phyloP scores from a whole-genome alignment of 1,140 invertebrate genomes.

The Brachionus calyciflorus region DNA sequence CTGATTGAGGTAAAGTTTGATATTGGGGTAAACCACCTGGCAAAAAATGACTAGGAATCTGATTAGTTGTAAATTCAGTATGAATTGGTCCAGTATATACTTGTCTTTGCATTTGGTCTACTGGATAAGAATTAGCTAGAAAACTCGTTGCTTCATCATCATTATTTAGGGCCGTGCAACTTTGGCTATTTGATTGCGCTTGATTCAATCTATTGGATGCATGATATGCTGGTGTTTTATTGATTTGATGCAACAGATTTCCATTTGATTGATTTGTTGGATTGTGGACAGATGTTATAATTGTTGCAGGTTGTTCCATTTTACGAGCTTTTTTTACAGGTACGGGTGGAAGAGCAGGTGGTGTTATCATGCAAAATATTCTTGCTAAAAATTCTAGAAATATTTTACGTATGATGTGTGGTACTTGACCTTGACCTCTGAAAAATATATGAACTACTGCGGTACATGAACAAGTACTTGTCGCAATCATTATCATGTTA shows the following conservation, averaged over 20 bases:
- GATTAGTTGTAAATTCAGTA: not conserved
- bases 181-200: not conserved
- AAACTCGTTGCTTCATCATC: not conserved
- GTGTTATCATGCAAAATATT: constrained; percentile 46
- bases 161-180: constrained; percentile 17
- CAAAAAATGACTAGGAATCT: not conserved
- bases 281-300: constrained; percentile 43
- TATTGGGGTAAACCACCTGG: not conserved
- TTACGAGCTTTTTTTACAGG: not conserved
- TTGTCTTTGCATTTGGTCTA: not conserved
- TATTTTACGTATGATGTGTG: constrained; percentile 14
- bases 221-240: constrained; percentile 6
- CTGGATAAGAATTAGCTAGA: not conserved
- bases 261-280: constrained; percentile 44
- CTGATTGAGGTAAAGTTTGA: constrained; percentile 12
- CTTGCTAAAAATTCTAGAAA: constrained; percentile 41
- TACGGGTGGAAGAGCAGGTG: constrained; percentile 13
- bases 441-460: constrained; percentile 61
- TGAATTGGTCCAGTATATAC: not conserved
- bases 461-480: constrained; percentile 59
- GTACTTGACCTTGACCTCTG: constrained; percentile 49
- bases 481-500: constrained; percentile 61
- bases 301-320: constrained; percentile 7
- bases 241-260: constrained; percentile 26
- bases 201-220: not conserved